Conservation (phyloP, 1,140 invertebrate genomes). For the Ostrea edulis region DNA sequence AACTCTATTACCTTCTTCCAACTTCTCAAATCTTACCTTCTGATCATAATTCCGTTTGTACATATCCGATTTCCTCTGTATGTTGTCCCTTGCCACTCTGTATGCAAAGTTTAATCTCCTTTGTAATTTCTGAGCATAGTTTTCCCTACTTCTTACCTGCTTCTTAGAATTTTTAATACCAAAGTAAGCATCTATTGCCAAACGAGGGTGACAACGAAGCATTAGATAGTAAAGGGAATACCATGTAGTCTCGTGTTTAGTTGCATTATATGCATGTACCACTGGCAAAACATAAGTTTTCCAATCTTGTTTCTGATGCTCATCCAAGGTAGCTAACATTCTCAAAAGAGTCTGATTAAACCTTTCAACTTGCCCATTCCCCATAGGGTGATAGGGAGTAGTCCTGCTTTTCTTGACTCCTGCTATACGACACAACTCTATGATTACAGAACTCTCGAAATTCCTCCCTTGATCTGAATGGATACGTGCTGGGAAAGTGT, state of each 20-base stretch:
- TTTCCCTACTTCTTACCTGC: constrained; percentile 2
- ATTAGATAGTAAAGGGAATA: constrained; percentile 43
- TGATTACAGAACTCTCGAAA: constrained; percentile 25
- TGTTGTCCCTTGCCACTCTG: no score
- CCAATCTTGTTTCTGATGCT: constrained; percentile 42
- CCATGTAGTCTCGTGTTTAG: constrained; percentile 36
- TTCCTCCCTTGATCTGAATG: constrained; percentile 40
- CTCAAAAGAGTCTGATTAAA: not conserved
- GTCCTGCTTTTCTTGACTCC: constrained; percentile 33
- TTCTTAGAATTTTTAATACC: constrained; percentile 6
- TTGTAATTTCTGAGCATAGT: not conserved
- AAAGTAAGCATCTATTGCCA: constrained; percentile 50
- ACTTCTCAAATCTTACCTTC: not conserved
- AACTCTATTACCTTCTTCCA: not conserved
- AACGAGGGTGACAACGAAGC: constrained; percentile 47
- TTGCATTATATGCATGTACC: constrained; percentile 47
- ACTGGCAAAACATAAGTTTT: constrained; percentile 35
- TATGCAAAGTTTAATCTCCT: not conserved
- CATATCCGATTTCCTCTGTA: no score
- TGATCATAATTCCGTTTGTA: not conserved
- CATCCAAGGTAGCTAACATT: not conserved
- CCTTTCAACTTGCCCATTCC: constrained; percentile 24
- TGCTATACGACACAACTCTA: constrained; percentile 25
- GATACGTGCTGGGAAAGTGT: constrained; percentile 21
- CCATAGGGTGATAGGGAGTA: constrained; percentile 23